Evolutionary conservation across 2,113 vertebrate species (phyloP), one percentile per base, ranked within the genome.

Genomic region (Thunnus thynnus): DNA sequence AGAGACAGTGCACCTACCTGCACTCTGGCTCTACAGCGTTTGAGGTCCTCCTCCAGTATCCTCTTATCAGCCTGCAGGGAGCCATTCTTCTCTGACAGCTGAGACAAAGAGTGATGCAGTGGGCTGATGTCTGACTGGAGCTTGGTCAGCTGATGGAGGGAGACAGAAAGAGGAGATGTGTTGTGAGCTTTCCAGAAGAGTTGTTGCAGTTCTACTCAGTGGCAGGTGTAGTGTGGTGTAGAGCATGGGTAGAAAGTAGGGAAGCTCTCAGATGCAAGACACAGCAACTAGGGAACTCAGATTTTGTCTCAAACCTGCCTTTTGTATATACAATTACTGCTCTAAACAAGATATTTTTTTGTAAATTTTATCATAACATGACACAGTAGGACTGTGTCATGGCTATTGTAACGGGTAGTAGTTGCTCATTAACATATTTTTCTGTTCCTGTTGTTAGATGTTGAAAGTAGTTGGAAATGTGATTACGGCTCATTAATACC

Each of bases 61-160:
- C 97, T 99, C 76, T 98, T 99, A 72, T 99, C 98, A 1, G 98
- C 97, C 90, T 98, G 97, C 54, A 99, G 86, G 93, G 97, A 97
- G 13, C 97, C 97, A 3, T 96, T 99, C 86, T 96, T 98, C 93
- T 98, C 97, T 52, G 97, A 98, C 46, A 99, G 95, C 71, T 96
- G 95, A 20, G 97, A 94, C 72, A 98, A 94, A 0, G 97, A 96
- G 86, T 98, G 96, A 84, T 99, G 97, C 30, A 99, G 93, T 10
- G 98, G 98, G 3, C 96, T 83, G 87, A 99, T 97, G 86, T 98
- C 97, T 18, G 96, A 93, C 89, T 99, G 97, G 5, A 99, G 94
- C 78, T 98, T 99, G 14, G 94, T 91, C 5, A 98, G 95, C 98
- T 99, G 61, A 61, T 1, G 27, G 48, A 73, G 3, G 18, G 1